Conservation (phyloP, 2,797 vertebrate genomes). For the Picus viridis region DNA sequence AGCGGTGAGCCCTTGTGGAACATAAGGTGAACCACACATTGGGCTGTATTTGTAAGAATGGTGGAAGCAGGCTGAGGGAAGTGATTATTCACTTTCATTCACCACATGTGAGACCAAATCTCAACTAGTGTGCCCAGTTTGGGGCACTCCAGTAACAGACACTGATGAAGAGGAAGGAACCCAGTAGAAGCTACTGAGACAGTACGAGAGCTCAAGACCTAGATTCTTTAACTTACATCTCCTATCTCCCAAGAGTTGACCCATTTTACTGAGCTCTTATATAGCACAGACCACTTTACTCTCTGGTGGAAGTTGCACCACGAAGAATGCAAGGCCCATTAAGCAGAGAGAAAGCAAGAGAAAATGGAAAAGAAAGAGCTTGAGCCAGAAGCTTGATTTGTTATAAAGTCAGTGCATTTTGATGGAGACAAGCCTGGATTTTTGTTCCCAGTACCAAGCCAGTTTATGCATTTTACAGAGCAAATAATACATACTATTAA, state of each 20-base stretch:
- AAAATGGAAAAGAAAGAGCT: not conserved
- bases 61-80: not conserved
- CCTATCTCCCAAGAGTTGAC: not conserved
- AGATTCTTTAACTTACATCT: not conserved
- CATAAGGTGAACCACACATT: not conserved
- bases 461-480: not conserved
- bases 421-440: not conserved
- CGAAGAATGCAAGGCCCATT: not conserved
- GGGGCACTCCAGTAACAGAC: not conserved
- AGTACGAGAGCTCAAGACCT: not conserved
- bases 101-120: not conserved
- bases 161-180: not conserved
- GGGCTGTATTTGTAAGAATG: not conserved
- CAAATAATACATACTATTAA: not conserved
- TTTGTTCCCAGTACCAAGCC: not conserved
- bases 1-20: not conserved
- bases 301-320: not conserved
- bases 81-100: not conserved
- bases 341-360: not conserved
- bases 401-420: not conserved
- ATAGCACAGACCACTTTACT: not conserved
- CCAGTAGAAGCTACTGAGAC: not conserved
- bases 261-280: not conserved
- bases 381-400: not conserved
- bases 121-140: rapidly evolving